phyloP scores from a whole-genome alignment of 1,140 invertebrate species.

The Drosophila azteca region DNA sequence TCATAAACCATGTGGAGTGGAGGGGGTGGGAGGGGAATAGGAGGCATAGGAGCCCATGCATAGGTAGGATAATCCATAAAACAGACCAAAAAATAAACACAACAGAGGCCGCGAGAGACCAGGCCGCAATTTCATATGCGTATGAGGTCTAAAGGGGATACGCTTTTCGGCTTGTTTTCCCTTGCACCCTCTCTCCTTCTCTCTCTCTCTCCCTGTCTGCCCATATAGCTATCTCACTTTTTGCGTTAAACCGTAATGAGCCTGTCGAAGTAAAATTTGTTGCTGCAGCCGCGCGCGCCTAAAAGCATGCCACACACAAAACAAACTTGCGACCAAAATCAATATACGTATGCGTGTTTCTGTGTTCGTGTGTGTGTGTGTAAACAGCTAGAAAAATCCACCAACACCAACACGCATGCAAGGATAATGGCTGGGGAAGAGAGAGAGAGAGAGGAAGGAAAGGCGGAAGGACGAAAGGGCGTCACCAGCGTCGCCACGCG shows the following conservation, averaged over 20 bases:
- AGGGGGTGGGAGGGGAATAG: neutral
- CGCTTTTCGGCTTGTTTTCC: neutral
- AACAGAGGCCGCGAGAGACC: slow-evolving; percentile 2
- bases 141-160: slow-evolving; percentile 25
- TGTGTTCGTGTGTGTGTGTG: slow-evolving; percentile 20
- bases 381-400: slow-evolving; percentile 40
- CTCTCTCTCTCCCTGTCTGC: neutral
- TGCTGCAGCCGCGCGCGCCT: slow-evolving; percentile 30
- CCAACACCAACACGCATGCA: slow-evolving; percentile 25
- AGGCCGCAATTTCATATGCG: slow-evolving; percentile 28
- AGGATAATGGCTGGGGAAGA: too few species aligned
- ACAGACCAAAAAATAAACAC: slow-evolving; percentile 37
- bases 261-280: slow-evolving; percentile 41
- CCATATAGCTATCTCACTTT: neutral
- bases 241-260: slow-evolving; percentile 50
- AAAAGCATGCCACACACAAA: slow-evolving; percentile 39
- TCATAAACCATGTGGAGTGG: slow-evolving; percentile 38
- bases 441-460: neutral
- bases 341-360: slow-evolving; percentile 37
- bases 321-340: slow-evolving; percentile 51
- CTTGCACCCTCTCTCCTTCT: too few species aligned
- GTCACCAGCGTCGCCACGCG: slow-evolving; percentile 38
- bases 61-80: slow-evolving; percentile 42
- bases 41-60: neutral
- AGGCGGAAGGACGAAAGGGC: neutral